A percentile compares a stretch with the other conserved stretches of the same genome.
These are phyloP conservation scores for Manis pentadactyla DNA, from an alignment of 2,797 vertebrate species.

Conservation along the genomic window DNA sequence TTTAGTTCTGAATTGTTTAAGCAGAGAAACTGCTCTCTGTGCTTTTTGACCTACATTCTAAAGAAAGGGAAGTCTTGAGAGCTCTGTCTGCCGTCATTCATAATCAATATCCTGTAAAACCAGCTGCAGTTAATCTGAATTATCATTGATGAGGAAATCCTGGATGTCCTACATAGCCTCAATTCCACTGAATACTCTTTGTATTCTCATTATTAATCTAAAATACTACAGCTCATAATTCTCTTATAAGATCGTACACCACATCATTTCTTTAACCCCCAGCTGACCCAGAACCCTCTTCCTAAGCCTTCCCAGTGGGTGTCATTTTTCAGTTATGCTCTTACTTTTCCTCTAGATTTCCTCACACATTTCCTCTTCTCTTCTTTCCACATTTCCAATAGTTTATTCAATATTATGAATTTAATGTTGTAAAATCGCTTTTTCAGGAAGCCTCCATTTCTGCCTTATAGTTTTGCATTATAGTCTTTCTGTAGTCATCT, in stretches of 20 bases:
- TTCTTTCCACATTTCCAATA: neutral
- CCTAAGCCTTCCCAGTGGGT: rapidly evolving
- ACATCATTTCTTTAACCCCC: neutral
- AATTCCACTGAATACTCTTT: neutral
- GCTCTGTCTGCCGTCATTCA: rapidly evolving
- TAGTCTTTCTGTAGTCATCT: neutral
- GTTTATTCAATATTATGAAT: neutral
- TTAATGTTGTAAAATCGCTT: neutral
- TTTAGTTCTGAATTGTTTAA: neutral
- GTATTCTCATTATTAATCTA: neutral
- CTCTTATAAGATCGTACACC: rapidly evolving
- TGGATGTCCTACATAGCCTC: neutral
- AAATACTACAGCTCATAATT: neutral
- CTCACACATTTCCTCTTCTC: neutral
- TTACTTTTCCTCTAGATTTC: neutral
- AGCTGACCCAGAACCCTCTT: neutral
- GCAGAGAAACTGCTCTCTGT: neutral
- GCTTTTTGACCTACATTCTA: neutral
- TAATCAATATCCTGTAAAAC: neutral
- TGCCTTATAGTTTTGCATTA: neutral
- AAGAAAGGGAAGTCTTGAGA: neutral
- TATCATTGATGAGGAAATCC: neutral
- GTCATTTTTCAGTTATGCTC: neutral
- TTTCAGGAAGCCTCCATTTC: neutral
- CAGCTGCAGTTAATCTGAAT: rapidly evolving